phyloP scores from a whole-genome alignment of 1,140 invertebrate species.

The Ectropis grisescens region DNA sequence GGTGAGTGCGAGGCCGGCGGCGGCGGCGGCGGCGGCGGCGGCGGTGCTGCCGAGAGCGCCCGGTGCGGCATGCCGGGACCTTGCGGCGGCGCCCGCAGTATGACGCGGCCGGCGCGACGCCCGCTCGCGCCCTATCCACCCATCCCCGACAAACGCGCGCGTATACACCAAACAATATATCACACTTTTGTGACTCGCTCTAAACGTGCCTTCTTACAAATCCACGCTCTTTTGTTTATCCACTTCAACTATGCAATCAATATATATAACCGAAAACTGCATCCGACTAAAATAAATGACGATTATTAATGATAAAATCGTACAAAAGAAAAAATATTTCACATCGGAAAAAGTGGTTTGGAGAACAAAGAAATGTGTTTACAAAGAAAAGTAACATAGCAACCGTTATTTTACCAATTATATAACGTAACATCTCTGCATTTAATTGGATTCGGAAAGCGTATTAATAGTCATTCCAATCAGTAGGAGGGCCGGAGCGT shows the following conservation, averaged over 20 bases:
- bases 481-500: no score
- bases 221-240: no score
- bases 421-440: slow-evolving; percentile 7
- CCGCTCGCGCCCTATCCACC: slow-evolving; percentile 31
- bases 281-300: no score
- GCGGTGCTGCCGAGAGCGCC: no score
- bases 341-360: slow-evolving; percentile 5
- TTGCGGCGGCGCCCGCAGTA: slow-evolving; percentile 32
- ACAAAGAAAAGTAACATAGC: slow-evolving; percentile 58
- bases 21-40: slow-evolving; percentile 26
- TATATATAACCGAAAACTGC: no score
- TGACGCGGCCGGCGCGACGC: slow-evolving; percentile 46
- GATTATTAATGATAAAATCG: slow-evolving; percentile 2
- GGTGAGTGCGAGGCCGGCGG: slow-evolving; percentile 27
- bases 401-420: slow-evolving; percentile 32
- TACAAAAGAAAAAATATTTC: slow-evolving; percentile 4
- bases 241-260: no score
- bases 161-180: not conserved
- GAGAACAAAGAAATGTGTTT: slow-evolving; percentile 46
- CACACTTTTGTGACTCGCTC: slow-evolving; percentile 5
- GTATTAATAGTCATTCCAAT: no score
- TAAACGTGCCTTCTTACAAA: no score
- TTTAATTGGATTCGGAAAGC: no score
- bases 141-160: slow-evolving; percentile 17
- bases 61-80: no score